Evolutionary conservation across 2,888 invertebrate genomes (phyloP).

Genomic region (Leptogaster cylindrica): DNA sequence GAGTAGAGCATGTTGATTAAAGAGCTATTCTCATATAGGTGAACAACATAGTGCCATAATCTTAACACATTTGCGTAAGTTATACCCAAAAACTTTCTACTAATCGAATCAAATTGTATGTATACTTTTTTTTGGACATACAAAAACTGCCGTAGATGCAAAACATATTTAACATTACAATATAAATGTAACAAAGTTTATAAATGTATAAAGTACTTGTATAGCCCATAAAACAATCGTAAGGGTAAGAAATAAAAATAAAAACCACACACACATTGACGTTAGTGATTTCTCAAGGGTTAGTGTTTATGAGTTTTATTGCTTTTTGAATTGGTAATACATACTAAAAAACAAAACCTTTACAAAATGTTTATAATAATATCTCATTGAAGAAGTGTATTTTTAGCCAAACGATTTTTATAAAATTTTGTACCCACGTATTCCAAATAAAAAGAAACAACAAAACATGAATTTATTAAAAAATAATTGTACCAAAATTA

Average conservation of each 20-base stretch:
- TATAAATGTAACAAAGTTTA: constrained; percentile 1
- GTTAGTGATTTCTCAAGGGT: constrained; percentile 44
- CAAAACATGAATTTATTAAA: constrained; percentile 23
- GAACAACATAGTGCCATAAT: constrained; percentile 33
- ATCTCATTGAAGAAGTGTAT: constrained; percentile 18
- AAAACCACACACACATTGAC: constrained; percentile 1
- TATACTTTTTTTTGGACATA: constrained; percentile 14
- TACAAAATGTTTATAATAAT: not conserved
- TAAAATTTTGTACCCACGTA: constrained; percentile 24
- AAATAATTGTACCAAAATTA: too few relatives aligned
- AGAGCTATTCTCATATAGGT: constrained; percentile 19
- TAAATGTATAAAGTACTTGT: constrained; percentile 1
- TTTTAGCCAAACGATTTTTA: constrained; percentile 35
- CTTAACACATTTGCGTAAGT: constrained; percentile 25
- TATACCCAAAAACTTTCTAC: constrained; percentile 12
- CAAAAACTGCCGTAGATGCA: constrained; percentile 2
- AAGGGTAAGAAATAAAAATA: constrained; percentile 3
- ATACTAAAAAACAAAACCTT: not conserved
- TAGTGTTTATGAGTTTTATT: constrained; percentile 41
- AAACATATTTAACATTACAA: constrained; percentile 5
- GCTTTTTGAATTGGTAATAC: too few relatives aligned
- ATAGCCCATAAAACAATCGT: constrained; percentile 23
- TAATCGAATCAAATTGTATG: not conserved
- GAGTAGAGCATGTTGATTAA: not conserved
- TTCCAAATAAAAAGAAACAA: constrained; percentile 13